phyloP scores from a whole-genome alignment of 1,140 invertebrate species.

The Odontomachus brunneus region DNA sequence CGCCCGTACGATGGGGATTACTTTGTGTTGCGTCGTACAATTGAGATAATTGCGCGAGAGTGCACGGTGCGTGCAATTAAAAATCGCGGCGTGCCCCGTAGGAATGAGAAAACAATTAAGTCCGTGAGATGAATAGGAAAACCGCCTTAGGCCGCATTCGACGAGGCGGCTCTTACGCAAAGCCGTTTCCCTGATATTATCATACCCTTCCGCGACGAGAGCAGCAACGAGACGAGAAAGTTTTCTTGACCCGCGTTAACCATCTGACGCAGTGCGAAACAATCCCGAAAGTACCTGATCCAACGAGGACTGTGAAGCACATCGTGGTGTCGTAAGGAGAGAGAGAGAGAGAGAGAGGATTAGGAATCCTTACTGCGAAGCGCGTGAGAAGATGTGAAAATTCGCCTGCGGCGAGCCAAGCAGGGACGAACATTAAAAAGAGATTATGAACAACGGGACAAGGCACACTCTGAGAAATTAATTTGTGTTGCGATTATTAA shows the following conservation, averaged over 20 bases:
- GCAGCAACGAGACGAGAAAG: constrained; percentile 38
- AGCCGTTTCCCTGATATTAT: constrained; percentile 49
- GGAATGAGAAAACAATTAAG: constrained; percentile 43
- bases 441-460: background rate
- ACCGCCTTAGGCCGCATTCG: background rate
- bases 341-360: no score
- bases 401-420: background rate
- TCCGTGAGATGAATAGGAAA: constrained; percentile 30
- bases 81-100: background rate
- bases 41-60: constrained; percentile 40
- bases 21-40: constrained; percentile 32
- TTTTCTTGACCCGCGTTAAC: constrained; percentile 36
- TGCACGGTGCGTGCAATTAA: constrained; percentile 38
- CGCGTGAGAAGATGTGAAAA: background rate
- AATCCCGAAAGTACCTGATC: background rate
- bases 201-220: constrained; percentile 42
- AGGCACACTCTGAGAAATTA: background rate
- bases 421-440: background rate
- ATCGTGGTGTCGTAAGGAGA: background rate
- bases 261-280: background rate
- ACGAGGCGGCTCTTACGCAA: constrained; percentile 41
- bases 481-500: background rate
- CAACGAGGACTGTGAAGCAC: background rate
- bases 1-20: background rate
- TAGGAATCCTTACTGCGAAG: background rate